Evolutionary conservation across 2,888 invertebrate genomes (phyloP).

Genomic region (Drosophila nr. perissopoda): DNA sequence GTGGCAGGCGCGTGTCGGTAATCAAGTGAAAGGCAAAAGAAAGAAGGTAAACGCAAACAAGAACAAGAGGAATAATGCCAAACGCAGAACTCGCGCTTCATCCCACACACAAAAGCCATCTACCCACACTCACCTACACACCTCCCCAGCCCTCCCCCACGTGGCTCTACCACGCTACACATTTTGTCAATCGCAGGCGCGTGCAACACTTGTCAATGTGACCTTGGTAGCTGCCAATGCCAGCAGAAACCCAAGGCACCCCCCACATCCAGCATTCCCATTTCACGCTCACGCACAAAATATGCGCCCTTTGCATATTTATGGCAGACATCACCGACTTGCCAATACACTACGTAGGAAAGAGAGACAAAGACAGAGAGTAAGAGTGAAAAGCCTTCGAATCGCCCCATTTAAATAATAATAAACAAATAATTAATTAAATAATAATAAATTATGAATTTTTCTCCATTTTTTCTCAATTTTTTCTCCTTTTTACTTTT

Average conservation of each 20-base stretch:
- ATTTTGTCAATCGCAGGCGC: conserved; percentile 63
- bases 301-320: conserved; percentile 67
- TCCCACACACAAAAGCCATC: not conserved
- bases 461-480: not conserved
- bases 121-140: not conserved
- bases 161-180: not conserved
- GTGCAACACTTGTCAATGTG: conserved; percentile 81
- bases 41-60: conserved; percentile 45
- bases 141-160: too few species aligned
- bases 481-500: too few species aligned
- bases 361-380: not conserved
- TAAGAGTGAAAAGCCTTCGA: not conserved
- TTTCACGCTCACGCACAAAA: conserved; percentile 36
- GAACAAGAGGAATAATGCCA: conserved; percentile 43
- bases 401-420: not conserved
- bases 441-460: not conserved
- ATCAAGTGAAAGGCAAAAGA: conserved; percentile 61
- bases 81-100: conserved; percentile 37
- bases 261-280: not conserved
- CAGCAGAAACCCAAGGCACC: conserved; percentile 34
- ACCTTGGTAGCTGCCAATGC: conserved; percentile 73
- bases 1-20: conserved; percentile 70
- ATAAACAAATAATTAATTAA: not conserved
- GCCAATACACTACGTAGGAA: not conserved
- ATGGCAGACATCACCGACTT: conserved; percentile 12